Base-by-base conservation (phyloP, 1,140 invertebrate species). In the Thereuonema tuberculata region DNA sequence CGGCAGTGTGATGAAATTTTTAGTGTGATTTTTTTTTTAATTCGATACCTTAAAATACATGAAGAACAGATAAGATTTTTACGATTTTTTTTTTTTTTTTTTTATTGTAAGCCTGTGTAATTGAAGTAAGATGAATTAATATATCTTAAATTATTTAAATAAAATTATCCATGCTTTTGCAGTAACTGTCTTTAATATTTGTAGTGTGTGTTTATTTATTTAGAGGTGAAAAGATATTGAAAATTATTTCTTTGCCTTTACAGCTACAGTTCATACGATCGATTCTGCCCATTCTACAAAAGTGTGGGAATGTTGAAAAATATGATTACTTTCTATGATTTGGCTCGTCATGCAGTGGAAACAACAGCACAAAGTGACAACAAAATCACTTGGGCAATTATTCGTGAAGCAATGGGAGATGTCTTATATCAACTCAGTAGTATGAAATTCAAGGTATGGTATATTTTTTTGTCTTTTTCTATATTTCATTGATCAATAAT, bases 201-300 rank as follows among this genome's bases (percentile, higher is more conserved):
- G n/a, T n/a, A n/a, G n/a, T n/a, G n/a, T n/a, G n/a, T n/a, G n/a
- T n/a, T n/a, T n/a, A n/a, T n/a, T n/a, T n/a, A n/a, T n/a, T n/a
- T n/a, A n/a, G n/a, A n/a, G n/a, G n/a, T n/a, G n/a, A n/a, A n/a
- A n/a, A n/a, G n/a, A n/a, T n/a, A n/a, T n/a, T n/a, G 17, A 9
- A 17, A 37, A 37, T 17, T 37, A 17, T 37, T 9, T 37, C 31
- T 9, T 37, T 37, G 17, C 17, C 17, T 37, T 37, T 37, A n/a
- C 76, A 89, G 83, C 73, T 98, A 98, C 75, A 90, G 92, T 26
- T 78, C 90, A 12, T 98, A 98, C 77, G 94, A 98, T 80, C 82
- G 95, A 64, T 98, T 94, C 80, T 99, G 97, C 76, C 97, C 97
- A 69, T 99, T 99, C 81, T 99, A 99, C 81, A 99, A 99, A 80